phyloP scores from a whole-genome alignment of 1,140 invertebrate species.

The Nomia melanderi region DNA sequence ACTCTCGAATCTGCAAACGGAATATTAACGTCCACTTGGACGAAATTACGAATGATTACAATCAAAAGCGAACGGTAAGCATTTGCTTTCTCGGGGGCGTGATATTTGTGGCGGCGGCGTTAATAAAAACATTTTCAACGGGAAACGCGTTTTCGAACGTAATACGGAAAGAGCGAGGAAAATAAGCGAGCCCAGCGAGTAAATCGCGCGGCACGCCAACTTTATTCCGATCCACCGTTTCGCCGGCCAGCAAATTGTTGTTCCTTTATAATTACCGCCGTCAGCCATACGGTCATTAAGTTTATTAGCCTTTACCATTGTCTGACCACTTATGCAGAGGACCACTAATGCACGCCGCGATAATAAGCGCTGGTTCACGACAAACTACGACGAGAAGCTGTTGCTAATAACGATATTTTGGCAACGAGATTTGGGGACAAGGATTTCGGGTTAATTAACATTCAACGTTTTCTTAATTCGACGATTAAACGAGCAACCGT shows the following conservation, averaged over 20 bases:
- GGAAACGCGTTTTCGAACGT: background rate
- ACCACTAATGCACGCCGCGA: background rate
- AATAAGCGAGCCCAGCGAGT: background rate
- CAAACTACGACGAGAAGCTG: background rate
- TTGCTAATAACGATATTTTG: background rate
- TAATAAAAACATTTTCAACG: background rate
- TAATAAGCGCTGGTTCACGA: background rate
- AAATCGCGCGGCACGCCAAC: background rate
- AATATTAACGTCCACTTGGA: background rate
- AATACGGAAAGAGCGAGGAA: background rate
- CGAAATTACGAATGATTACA: background rate
- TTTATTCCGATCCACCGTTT: background rate
- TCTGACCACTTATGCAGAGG: background rate
- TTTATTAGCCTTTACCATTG: constrained; percentile 6
- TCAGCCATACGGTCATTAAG: background rate
- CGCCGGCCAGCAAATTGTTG: background rate
- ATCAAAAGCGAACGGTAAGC: background rate
- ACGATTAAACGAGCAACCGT: too few relatives aligned
- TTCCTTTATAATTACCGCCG: constrained; percentile 19
- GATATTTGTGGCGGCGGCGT: background rate
- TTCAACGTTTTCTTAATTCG: background rate
- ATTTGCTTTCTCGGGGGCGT: background rate
- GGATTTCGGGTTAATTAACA: background rate
- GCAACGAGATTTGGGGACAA: too few relatives aligned
- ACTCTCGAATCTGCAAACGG: background rate